Conservation (phyloP, 2,797 vertebrate genomes). For the Leucoraja ocellata region DNA sequence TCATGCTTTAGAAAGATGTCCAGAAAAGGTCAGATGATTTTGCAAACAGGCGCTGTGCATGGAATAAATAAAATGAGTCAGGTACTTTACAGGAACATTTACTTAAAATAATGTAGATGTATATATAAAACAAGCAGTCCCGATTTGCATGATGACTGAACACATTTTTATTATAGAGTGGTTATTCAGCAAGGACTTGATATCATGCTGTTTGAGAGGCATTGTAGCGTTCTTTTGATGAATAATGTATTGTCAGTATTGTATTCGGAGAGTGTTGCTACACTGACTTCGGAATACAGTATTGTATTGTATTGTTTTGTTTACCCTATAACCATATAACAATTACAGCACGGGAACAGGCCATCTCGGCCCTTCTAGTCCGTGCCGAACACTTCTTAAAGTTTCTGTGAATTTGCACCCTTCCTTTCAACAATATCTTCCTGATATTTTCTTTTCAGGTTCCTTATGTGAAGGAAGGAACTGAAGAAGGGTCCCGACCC, state of each 20-base stretch:
- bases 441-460: neutral
- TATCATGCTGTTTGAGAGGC: neutral
- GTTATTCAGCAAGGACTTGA: neutral
- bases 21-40: conserved; percentile 11
- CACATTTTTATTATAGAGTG: neutral
- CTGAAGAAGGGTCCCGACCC: too few species aligned
- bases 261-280: too few species aligned
- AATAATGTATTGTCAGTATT: neutral
- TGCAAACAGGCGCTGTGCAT: neutral
- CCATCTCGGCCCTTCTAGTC: too few species aligned
- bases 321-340: too few species aligned
- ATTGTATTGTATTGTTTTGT: neutral
- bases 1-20: neutral
- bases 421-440: neutral
- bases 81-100: neutral
- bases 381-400: too few species aligned
- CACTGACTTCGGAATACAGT: neutral
- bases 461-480: neutral
- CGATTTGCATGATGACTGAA: neutral
- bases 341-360: too few species aligned
- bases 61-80: neutral
- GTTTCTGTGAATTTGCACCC: neutral
- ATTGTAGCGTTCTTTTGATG: neutral
- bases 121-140: neutral
- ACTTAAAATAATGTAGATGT: neutral